Conservation (phyloP, 2,888 invertebrate genomes). For the Phengaris arion region DNA sequence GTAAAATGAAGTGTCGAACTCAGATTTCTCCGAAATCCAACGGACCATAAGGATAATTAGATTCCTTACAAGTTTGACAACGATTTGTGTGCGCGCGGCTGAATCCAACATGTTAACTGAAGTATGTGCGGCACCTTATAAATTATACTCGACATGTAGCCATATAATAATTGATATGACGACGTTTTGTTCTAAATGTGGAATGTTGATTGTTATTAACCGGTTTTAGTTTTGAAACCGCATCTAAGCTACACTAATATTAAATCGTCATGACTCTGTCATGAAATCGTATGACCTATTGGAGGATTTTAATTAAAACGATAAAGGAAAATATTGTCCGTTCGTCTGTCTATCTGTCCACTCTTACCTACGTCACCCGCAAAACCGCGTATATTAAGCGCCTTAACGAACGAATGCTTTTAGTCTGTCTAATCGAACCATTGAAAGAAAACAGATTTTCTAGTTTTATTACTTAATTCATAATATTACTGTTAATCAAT, state of each 20-base stretch:
- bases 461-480: too few relatives aligned
- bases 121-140: neutral
- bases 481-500: too few relatives aligned
- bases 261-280: too few relatives aligned
- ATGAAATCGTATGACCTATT: too few relatives aligned
- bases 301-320: too few relatives aligned
- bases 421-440: too few relatives aligned
- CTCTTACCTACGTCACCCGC: too few relatives aligned
- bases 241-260: neutral
- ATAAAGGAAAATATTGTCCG: too few relatives aligned
- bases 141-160: neutral
- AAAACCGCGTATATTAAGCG: too few relatives aligned
- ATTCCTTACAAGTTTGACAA: neutral
- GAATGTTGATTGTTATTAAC: slow-evolving; percentile 18
- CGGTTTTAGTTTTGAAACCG: neutral
- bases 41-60: neutral
- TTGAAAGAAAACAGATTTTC: too few relatives aligned
- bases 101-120: slow-evolving; percentile 10
- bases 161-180: neutral
- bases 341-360: too few relatives aligned
- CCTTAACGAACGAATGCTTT: too few relatives aligned
- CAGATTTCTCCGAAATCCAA: neutral
- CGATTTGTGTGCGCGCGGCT: neutral
- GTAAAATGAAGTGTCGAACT: neutral
- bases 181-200: neutral